These are phyloP conservation scores for Balearica regulorum DNA, from an alignment of 2,797 vertebrate genomes.

Conservation along the genomic window DNA sequence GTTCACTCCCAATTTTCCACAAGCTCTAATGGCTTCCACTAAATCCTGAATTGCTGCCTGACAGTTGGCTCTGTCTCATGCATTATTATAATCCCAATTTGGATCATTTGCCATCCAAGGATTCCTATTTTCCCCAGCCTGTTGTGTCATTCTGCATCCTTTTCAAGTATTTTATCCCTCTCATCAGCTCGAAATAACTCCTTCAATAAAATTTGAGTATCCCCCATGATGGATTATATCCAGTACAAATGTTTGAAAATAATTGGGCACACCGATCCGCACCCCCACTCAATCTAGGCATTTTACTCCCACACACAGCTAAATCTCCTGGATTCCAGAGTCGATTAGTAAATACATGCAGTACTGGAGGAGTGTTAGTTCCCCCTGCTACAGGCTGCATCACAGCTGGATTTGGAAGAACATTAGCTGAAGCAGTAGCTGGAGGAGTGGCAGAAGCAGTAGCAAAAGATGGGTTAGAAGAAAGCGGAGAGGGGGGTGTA, in stretches of 20 bases:
- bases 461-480: not conserved
- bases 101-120: not conserved
- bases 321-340: not conserved
- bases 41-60: not conserved
- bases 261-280: fast-evolving
- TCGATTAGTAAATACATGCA: not conserved
- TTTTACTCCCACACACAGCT: not conserved
- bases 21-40: not conserved
- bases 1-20: not conserved
- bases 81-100: not conserved
- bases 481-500: not conserved
- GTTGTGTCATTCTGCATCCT: not conserved
- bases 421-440: not conserved
- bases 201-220: not conserved
- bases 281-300: not conserved
- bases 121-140: not conserved
- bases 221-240: not conserved
- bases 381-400: not conserved
- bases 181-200: not conserved
- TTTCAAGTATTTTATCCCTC: not conserved
- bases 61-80: not conserved
- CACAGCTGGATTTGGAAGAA: not conserved
- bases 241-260: not conserved
- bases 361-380: not conserved
- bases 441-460: not conserved